phyloP scores from a whole-genome alignment of 2,797 vertebrate genomes.

The Florisuga fusca region DNA sequence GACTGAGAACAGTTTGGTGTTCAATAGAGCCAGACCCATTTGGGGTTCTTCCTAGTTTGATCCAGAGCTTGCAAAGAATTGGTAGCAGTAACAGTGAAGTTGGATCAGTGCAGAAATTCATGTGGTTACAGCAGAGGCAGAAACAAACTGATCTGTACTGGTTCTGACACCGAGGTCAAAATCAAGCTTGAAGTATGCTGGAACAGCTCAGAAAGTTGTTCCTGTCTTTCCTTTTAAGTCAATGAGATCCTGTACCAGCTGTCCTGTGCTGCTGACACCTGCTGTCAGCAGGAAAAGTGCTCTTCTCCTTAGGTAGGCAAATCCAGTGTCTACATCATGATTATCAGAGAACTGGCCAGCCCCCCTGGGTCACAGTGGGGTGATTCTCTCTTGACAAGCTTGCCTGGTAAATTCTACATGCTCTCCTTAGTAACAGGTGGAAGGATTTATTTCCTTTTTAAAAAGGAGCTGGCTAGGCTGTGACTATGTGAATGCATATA shows the following conservation, averaged over 20 bases:
- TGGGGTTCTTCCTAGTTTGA: neutral
- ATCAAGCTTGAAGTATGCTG: neutral
- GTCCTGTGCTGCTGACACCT: neutral
- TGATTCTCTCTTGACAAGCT: neutral
- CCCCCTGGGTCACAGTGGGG: neutral
- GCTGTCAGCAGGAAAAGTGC: neutral
- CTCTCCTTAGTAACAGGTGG: neutral
- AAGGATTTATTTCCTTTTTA: neutral
- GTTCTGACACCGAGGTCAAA: neutral
- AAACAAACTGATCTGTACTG: neutral
- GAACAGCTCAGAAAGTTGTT: neutral
- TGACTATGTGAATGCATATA: neutral
- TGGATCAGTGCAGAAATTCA: neutral
- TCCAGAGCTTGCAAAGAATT: neutral
- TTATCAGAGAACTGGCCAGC: neutral
- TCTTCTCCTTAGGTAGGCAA: neutral
- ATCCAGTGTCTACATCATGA: neutral
- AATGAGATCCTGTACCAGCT: neutral
- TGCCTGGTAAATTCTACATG: neutral
- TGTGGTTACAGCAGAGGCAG: neutral
- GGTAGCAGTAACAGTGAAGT: neutral
- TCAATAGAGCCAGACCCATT: neutral
- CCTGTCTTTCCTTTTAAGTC: neutral
- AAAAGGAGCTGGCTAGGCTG: neutral
- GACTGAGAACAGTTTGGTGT: neutral